Conservation (phyloP, 2,113 vertebrate species). For the Ophiodon elongatus region DNA sequence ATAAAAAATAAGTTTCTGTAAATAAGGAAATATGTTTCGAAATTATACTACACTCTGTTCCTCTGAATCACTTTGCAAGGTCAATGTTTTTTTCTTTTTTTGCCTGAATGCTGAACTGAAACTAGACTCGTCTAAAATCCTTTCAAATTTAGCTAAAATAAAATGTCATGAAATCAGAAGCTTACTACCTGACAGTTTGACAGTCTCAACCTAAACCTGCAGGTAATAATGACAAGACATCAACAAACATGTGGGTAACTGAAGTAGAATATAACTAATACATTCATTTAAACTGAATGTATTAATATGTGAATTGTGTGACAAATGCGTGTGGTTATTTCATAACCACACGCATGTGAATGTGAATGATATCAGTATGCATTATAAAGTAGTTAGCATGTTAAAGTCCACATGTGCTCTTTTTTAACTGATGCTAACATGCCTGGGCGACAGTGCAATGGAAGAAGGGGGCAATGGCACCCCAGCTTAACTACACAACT, state of each 20-base stretch:
- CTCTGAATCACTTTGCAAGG: not conserved
- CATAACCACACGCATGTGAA: not conserved
- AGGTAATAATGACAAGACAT: not conserved
- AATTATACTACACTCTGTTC: not conserved
- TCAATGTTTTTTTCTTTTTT: not conserved
- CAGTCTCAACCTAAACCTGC: not conserved
- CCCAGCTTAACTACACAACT: not conserved
- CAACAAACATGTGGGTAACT: not conserved
- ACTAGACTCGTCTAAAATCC: no score
- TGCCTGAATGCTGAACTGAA: not conserved
- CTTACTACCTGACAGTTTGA: not conserved
- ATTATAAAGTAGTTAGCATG: not conserved
- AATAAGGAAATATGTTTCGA: not conserved
- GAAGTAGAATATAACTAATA: not conserved
- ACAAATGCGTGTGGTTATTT: not conserved
- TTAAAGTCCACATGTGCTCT: not conserved
- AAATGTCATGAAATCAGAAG: no score
- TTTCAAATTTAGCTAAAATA: not conserved
- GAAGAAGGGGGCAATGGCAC: not conserved
- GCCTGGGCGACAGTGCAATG: not conserved
- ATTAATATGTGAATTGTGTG: not conserved
- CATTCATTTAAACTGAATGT: not conserved
- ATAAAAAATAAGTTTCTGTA: not conserved
- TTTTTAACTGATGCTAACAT: not conserved
- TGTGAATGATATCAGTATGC: not conserved